Evolutionary conservation across 2,888 invertebrate genomes (phyloP), one percentile per base, ranked within the genome.

Genomic region (Anagyrus pseudococci): DNA sequence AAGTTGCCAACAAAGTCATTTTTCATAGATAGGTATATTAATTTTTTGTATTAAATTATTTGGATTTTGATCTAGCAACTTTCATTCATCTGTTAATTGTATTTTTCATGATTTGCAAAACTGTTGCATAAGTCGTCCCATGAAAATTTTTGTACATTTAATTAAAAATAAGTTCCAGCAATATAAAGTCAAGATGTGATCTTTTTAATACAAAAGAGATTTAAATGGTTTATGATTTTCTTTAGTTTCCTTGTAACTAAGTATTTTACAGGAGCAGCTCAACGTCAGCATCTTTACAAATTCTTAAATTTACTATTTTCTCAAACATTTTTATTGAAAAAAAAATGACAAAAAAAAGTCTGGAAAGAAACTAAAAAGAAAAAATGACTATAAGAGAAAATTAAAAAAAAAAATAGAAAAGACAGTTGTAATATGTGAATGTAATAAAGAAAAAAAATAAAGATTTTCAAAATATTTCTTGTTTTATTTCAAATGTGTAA

Each of bases 231-330:
- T n/a, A n/a, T n/a, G n/a, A n/a, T 58, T 62, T 58, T 66, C 53
- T 41, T 25, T 62, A 44, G 48, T 52, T 62, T 62, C 62, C 71
- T 73, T 74, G 73, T 76, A 74, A 75, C 74, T 77, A 76, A 79
- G 77, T 78, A 76, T 79, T 79, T 79, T 80, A 73, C 79, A 79
- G 79, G 79, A 78, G 78, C 79, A 74, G 79, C 71, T 72, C 75
- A 75, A 73, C 78, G 75, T 64, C 66, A 52, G 4, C 66, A 66
- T 57, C 62, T 50, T 66, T 29, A 63, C 57, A 41, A 10, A 33
- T 47, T 53, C 25, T n/a, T n/a, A n/a, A 53, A 52, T 53, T 41
- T 23, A 17, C n/a, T 56, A 44, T 19, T 33, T n/a, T n/a, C n/a
- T n/a, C n/a, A n/a, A n/a, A n/a, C n/a, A n/a, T n/a, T n/a, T n/a